Evolutionary conservation across 1,140 invertebrate species (phyloP).

Genomic region (Penaeus indicus): DNA sequence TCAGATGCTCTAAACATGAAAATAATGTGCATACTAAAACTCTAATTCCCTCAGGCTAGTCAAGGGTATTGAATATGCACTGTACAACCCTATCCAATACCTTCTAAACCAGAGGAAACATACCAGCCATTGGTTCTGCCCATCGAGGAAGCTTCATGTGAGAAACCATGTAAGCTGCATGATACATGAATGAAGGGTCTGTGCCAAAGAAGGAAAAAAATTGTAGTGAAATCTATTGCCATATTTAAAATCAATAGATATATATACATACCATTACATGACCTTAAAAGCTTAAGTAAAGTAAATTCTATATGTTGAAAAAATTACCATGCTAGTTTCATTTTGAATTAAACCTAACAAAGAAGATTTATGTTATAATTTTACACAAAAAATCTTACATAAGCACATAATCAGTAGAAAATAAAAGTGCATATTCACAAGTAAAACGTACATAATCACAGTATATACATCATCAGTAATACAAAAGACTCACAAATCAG

Average conservation of each 20-base stretch:
- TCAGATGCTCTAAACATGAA: not conserved
- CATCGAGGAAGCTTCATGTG: slow-evolving; percentile 77
- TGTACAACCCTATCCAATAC: too few relatives aligned
- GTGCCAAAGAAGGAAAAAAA: slow-evolving; percentile 69
- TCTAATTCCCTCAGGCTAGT: not conserved
- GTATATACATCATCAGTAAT: not conserved
- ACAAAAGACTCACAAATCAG: slow-evolving; percentile 77
- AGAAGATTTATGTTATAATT: too few relatives aligned
- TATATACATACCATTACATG: not conserved
- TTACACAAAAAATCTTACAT: too few relatives aligned
- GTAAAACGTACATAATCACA: not conserved
- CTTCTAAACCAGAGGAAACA: slow-evolving; percentile 13
- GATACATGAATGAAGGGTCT: slow-evolving; percentile 85
- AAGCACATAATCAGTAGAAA: too few relatives aligned
- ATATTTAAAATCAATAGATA: too few relatives aligned
- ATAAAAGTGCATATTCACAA: too few relatives aligned
- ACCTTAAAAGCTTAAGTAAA: not conserved
- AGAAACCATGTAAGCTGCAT: slow-evolving; percentile 78
- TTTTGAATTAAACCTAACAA: not conserved
- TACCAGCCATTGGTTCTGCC: slow-evolving; percentile 79
- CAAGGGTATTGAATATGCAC: not conserved
- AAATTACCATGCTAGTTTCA: not conserved
- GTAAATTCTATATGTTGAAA: not conserved
- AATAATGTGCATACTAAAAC: not conserved
- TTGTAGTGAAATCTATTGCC: not conserved